Evolutionary conservation across 2,113 vertebrate genomes (phyloP).

Genomic region (Ovis aries): DNA sequence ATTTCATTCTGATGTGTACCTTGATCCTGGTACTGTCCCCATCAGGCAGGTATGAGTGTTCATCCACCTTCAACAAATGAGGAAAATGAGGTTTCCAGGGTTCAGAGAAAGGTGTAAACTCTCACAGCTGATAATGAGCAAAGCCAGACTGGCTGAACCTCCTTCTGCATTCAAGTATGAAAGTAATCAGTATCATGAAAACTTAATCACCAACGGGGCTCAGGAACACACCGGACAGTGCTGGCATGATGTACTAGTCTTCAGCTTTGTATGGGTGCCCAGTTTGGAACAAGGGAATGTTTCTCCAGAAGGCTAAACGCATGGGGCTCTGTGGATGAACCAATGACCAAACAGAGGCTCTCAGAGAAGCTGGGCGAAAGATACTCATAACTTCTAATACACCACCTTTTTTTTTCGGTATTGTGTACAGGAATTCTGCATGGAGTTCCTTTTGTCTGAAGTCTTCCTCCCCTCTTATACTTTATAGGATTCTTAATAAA

Average conservation of each 20-base stretch:
- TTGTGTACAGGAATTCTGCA: background rate
- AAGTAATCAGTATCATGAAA: accelerated
- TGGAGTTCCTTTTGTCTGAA: accelerated
- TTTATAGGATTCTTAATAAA: background rate
- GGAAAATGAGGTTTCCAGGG: background rate
- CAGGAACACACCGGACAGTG: too few species aligned
- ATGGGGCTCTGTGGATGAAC: accelerated
- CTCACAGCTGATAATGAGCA: accelerated
- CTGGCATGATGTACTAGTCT: accelerated
- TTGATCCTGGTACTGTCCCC: background rate
- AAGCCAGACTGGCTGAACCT: background rate
- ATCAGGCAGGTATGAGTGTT: accelerated
- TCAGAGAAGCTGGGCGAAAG: too few species aligned
- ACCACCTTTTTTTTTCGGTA: accelerated
- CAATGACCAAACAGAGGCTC: accelerated
- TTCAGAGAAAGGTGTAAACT: accelerated
- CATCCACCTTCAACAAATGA: accelerated
- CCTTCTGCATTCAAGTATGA: too few species aligned
- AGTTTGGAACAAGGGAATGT: accelerated
- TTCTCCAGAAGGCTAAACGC: background rate
- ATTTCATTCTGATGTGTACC: accelerated
- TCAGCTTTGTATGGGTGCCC: too few species aligned
- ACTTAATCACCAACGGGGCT: accelerated
- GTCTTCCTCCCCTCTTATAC: background rate
- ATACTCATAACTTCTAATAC: accelerated